Evolutionary conservation across 2,113 vertebrate species (phyloP).

Genomic region (Eurystomus gularis): DNA sequence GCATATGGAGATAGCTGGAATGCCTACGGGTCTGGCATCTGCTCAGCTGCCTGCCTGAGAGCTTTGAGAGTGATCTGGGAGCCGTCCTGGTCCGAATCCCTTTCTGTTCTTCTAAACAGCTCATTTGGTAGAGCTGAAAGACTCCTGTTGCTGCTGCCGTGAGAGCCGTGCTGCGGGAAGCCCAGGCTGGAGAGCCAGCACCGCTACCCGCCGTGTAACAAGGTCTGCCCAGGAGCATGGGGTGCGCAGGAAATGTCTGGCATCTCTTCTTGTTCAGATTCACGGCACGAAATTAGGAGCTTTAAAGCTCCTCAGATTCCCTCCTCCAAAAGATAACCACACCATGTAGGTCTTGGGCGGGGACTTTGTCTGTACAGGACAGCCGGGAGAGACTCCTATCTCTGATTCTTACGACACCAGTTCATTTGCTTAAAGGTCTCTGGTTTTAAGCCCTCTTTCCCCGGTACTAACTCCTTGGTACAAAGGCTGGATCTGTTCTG

Average conservation of each 20-base stretch:
- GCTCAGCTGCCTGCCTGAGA: neutral
- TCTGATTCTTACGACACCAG: neutral
- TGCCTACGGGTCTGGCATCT: neutral
- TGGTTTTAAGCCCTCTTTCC: neutral
- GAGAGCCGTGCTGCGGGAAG: neutral
- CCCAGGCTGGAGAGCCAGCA: neutral
- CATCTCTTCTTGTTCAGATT: neutral
- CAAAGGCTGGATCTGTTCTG: neutral
- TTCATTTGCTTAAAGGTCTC: neutral
- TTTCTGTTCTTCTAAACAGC: neutral
- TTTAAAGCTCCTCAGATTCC: neutral
- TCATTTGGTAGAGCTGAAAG: neutral
- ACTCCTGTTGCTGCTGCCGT: neutral
- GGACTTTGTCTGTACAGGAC: neutral
- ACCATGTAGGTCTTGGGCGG: neutral
- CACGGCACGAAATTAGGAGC: neutral
- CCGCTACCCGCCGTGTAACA: accelerated
- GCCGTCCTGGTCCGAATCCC: neutral
- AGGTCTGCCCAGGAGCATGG: neutral
- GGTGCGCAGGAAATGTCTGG: neutral
- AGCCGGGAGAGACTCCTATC: neutral
- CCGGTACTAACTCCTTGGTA: neutral
- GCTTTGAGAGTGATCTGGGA: neutral
- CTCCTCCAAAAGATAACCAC: neutral
- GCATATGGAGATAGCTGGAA: neutral